phyloP scores from a whole-genome alignment of 1,140 invertebrate species.

The Drosophila orosa region DNA sequence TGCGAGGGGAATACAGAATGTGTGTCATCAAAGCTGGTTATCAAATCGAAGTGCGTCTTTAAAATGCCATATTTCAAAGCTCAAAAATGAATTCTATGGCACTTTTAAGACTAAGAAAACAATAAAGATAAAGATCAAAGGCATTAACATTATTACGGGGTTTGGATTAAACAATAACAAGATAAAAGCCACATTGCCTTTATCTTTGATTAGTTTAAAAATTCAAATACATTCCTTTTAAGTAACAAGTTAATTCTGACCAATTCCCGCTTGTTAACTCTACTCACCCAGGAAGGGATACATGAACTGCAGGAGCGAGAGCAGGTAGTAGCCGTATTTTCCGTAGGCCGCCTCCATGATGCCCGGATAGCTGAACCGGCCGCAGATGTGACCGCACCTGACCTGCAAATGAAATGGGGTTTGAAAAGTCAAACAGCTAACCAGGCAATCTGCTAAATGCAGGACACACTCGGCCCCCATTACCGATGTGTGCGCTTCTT shows the following conservation, averaged over 20 bases:
- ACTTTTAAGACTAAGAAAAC: neutral
- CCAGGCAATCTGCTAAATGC: slow-evolving; percentile 9
- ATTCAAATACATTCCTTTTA: neutral
- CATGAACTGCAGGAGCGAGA: slow-evolving; percentile 92
- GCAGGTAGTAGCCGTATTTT: slow-evolving; percentile 90
- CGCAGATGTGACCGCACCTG: slow-evolving; percentile 91
- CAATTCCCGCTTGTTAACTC: neutral
- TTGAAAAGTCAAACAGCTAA: slow-evolving; percentile 16
- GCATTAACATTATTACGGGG: neutral
- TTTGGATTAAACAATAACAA: neutral
- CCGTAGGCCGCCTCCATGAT: slow-evolving; percentile 94
- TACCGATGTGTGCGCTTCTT: slow-evolving; percentile 7
- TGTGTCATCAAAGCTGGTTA: slow-evolving; percentile 13
- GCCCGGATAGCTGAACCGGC: slow-evolving; percentile 93
- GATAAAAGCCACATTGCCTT: no score
- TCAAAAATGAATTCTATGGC: neutral
- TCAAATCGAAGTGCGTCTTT: slow-evolving; percentile 9
- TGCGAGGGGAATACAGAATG: slow-evolving; percentile 76
- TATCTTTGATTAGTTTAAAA: no score
- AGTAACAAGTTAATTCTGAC: neutral
- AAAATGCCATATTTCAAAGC: neutral
- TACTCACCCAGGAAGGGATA: slow-evolving; percentile 94
- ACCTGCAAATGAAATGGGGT: slow-evolving; percentile 65
- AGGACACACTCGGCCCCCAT: neutral
- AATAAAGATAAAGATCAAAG: slow-evolving; percentile 1